Conservation (phyloP, 37 sponge, comb jelly and placozoan genomes). For the Diacarnus erythraeanus region DNA sequence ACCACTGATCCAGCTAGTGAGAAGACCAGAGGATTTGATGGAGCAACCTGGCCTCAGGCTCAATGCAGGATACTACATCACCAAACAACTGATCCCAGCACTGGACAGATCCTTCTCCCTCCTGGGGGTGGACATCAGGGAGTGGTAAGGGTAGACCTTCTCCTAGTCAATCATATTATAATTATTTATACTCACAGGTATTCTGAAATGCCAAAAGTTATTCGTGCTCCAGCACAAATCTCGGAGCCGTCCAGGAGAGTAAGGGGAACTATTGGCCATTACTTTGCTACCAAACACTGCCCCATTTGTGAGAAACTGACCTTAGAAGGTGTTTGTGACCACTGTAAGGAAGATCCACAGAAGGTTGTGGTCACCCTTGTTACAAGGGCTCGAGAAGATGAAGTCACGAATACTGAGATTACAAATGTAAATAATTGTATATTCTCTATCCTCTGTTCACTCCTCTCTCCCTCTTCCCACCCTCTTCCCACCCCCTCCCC, state of each 20-base stretch:
- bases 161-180: background rate
- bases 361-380: slow-evolving; percentile 32
- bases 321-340: slow-evolving; percentile 49
- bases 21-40: slow-evolving; percentile 75
- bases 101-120: slow-evolving; percentile 81
- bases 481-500: background rate
- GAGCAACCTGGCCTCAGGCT: slow-evolving; percentile 51
- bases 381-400: background rate
- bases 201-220: slow-evolving; percentile 42
- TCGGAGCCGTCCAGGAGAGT: background rate
- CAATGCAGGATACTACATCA: slow-evolving; percentile 86
- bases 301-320: slow-evolving; percentile 75
- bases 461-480: background rate
- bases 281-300: slow-evolving; percentile 80
- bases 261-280: slow-evolving; percentile 74
- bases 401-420: slow-evolving; percentile 6
- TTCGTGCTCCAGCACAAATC: background rate
- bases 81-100: slow-evolving; percentile 87
- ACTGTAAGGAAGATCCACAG: slow-evolving; percentile 55
- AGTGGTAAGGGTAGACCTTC: slow-evolving; percentile 45
- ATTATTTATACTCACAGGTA: slow-evolving; percentile 22
- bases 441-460: background rate
- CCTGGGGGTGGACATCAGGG: slow-evolving; percentile 80
- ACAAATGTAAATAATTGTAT: background rate
- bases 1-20: slow-evolving; percentile 76